phyloP scores from a whole-genome alignment of 2,888 invertebrate species.

The Epiblema foenella region DNA sequence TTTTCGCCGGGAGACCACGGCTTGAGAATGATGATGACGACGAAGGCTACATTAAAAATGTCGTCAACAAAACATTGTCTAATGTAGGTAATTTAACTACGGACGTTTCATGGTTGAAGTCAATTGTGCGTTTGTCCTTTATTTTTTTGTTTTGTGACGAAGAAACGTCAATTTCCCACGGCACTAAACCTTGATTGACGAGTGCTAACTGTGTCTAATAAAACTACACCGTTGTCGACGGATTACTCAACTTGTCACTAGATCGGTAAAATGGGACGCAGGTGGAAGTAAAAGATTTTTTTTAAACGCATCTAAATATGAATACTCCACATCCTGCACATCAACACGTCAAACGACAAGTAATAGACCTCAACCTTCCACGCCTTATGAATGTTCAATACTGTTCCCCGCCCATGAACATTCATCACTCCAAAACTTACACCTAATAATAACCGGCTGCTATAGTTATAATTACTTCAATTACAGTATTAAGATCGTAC shows the following conservation, averaged over 20 bases:
- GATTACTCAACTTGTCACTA: conserved; percentile 18
- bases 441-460: background rate
- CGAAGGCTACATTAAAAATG: background rate
- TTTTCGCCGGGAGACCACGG: no score
- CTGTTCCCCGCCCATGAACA: background rate
- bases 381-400: conserved; percentile 4
- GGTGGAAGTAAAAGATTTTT: background rate
- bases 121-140: conserved; percentile 32
- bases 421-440: background rate
- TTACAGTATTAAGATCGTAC: background rate
- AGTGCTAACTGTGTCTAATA: conserved; percentile 10
- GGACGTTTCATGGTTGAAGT: conserved; percentile 30
- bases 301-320: no score
- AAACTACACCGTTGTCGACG: conserved; percentile 23
- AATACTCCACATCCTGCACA: background rate
- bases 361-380: background rate
- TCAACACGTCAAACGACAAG: background rate
- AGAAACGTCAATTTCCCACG: conserved; percentile 37
- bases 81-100: conserved; percentile 1
- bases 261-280: background rate
- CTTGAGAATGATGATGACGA: no score
- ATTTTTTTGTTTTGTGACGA: conserved; percentile 35
- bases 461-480: background rate
- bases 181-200: conserved; percentile 35
- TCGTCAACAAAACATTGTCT: background rate